Evolutionary conservation across 2,888 invertebrate species (phyloP).

Genomic region (Spodoptera picta): DNA sequence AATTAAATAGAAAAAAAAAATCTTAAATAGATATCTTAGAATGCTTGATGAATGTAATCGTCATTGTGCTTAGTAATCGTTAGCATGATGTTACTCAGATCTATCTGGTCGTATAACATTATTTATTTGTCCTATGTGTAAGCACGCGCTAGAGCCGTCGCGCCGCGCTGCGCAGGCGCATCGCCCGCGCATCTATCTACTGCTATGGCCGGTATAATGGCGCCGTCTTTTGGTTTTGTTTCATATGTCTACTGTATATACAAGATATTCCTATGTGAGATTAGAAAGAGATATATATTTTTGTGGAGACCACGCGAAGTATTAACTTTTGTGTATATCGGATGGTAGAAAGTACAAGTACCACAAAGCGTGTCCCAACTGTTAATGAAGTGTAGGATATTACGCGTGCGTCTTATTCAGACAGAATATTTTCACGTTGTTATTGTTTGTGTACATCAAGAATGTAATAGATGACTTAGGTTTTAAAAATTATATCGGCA

Average conservation of each 20-base stretch:
- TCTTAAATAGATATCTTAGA: slow-evolving; percentile 83
- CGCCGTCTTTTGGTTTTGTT: slow-evolving; percentile 54
- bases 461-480: slow-evolving; percentile 71
- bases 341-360: slow-evolving; percentile 53
- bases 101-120: slow-evolving; percentile 73
- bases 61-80: slow-evolving; percentile 88
- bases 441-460: slow-evolving; percentile 76
- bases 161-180: slow-evolving; percentile 33
- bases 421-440: slow-evolving; percentile 71
- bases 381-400: slow-evolving; percentile 40
- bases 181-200: slow-evolving; percentile 25
- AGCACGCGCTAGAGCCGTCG: slow-evolving; percentile 48
- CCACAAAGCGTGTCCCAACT: slow-evolving; percentile 49
- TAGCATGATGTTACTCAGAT: slow-evolving; percentile 84
- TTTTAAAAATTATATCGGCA: slow-evolving; percentile 81
- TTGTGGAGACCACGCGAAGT: slow-evolving; percentile 68
- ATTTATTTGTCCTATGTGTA: slow-evolving; percentile 63
- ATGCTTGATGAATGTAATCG: slow-evolving; percentile 87
- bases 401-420: slow-evolving; percentile 61
- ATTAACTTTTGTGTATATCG: slow-evolving; percentile 48
- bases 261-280: slow-evolving; percentile 71
- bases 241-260: slow-evolving; percentile 66
- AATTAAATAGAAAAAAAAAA: slow-evolving; percentile 77
- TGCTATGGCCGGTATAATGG: slow-evolving; percentile 51
- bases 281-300: slow-evolving; percentile 70